Conservation (phyloP, 2,113 vertebrate species). For the Cephalopholis sonnerati region DNA sequence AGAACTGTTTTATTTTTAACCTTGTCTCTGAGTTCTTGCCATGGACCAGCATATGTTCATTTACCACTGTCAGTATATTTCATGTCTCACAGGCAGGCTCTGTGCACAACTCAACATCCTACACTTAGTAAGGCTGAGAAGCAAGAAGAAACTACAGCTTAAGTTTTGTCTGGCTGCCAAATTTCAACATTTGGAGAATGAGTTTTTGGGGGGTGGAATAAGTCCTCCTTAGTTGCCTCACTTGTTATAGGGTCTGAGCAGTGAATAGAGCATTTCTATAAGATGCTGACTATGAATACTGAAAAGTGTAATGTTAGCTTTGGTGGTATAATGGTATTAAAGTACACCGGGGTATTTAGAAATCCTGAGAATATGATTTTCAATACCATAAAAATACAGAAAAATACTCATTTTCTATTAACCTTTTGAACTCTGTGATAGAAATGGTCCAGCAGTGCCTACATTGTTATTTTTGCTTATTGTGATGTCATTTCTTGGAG, state of each 20-base stretch:
- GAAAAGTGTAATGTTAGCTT: neutral
- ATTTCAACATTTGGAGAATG: neutral
- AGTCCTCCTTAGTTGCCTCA: neutral
- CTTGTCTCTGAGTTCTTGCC: neutral
- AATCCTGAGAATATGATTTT: too few species aligned
- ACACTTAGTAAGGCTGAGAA: neutral
- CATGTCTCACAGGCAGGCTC: neutral
- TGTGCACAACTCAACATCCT: neutral
- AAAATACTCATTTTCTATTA: too few species aligned
- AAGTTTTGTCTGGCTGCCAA: neutral
- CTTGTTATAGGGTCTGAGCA: neutral
- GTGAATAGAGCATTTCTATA: neutral
- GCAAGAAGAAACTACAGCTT: neutral
- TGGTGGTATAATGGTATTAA: too few species aligned
- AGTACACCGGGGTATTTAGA: too few species aligned
- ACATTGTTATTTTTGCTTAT: too few species aligned
- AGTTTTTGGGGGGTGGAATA: neutral
- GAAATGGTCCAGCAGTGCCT: too few species aligned
- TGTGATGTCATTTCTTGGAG: too few species aligned
- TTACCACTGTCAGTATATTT: neutral
- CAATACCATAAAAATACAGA: too few species aligned
- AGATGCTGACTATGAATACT: neutral
- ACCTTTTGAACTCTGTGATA: too few species aligned
- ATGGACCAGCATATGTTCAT: neutral
- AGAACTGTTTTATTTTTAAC: neutral